These are phyloP conservation scores for Antechinus flavipes DNA, from an alignment of 2,113 vertebrate species.

Conservation along the genomic window DNA sequence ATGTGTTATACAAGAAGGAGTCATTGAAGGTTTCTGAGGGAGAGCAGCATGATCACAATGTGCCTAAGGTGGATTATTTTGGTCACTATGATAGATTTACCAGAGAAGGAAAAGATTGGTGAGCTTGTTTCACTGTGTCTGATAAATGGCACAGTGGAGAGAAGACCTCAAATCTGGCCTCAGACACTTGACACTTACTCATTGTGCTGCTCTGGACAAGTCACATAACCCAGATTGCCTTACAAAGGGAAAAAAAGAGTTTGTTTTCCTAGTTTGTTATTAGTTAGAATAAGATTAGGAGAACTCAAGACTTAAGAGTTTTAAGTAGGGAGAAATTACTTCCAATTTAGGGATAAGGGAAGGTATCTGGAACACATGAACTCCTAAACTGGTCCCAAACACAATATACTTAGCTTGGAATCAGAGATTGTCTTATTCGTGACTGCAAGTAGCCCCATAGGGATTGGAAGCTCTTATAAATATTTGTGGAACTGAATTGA, in stretches of 20 bases:
- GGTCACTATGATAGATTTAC: background rate
- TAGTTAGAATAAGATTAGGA: background rate
- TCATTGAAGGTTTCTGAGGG: background rate
- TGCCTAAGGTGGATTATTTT: background rate
- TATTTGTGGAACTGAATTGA: conserved; percentile 21
- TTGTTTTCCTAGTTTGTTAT: background rate
- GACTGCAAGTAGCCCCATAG: background rate
- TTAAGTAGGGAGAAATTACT: background rate
- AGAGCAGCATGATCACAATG: background rate
- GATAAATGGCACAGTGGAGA: too few relatives aligned
- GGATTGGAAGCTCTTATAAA: conserved; percentile 18
- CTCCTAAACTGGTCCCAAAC: background rate
- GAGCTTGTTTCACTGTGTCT: too few relatives aligned
- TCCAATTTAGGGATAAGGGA: background rate
- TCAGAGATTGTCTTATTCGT: background rate
- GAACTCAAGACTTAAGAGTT: background rate
- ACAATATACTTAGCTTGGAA: background rate
- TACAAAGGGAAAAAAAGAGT: background rate
- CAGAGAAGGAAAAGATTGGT: background rate
- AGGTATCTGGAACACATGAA: background rate
- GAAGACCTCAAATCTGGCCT: too few relatives aligned
- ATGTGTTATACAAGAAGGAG: background rate
- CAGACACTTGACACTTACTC: too few relatives aligned
- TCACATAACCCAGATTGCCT: too few relatives aligned
- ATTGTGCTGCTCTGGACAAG: too few relatives aligned